Evolutionary conservation across 2,888 invertebrate species (phyloP).

Genomic region (Meghimatium bilineatum): DNA sequence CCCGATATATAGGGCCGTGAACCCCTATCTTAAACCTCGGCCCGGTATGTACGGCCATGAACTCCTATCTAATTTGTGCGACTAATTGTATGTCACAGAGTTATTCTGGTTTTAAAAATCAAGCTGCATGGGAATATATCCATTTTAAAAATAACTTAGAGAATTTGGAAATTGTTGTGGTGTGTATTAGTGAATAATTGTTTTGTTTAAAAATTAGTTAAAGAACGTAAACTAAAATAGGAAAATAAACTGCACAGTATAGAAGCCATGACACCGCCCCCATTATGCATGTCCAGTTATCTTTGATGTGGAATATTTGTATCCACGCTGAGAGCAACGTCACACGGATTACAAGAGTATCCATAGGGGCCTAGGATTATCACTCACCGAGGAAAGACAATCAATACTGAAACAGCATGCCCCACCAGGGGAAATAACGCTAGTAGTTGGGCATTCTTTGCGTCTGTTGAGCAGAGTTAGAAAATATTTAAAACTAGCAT

Average conservation of each 20-base stretch:
- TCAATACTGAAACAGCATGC: constrained; percentile 11
- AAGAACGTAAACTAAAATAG: background rate
- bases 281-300: background rate
- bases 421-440: background rate
- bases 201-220: too few species aligned
- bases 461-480: background rate
- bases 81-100: too few species aligned
- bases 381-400: background rate
- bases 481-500: background rate
- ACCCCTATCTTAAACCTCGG: too few species aligned
- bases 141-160: too few species aligned
- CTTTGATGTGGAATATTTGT: background rate
- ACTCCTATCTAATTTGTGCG: too few species aligned
- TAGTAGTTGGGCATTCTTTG: background rate
- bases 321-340: background rate
- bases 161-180: too few species aligned
- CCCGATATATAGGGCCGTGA: too few species aligned
- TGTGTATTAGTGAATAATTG: too few species aligned
- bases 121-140: too few species aligned
- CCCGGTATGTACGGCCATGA: too few species aligned
- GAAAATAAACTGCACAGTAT: background rate
- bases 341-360: background rate
- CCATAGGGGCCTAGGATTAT: constrained; percentile 18
- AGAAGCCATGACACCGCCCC: background rate
- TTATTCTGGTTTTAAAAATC: too few species aligned